These are phyloP conservation scores for Martes flavigula DNA, from an alignment of 2,797 vertebrate genomes.

Conservation along the genomic window DNA sequence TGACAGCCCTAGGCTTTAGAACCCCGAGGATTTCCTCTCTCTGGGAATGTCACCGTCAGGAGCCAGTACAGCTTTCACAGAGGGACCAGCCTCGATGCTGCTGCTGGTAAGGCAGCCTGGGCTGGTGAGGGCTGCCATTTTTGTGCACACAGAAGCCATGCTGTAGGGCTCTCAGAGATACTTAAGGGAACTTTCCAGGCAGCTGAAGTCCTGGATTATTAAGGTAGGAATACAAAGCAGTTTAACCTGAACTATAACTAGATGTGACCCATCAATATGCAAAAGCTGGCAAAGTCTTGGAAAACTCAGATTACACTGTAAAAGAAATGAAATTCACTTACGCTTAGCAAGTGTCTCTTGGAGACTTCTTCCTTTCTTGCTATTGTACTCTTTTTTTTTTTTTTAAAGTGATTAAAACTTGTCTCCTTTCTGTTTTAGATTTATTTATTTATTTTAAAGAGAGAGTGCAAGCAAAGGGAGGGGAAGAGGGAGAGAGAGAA, in stretches of 20 bases:
- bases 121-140: neutral
- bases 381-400: neutral
- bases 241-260: neutral
- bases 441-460: neutral
- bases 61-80: neutral
- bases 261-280: neutral
- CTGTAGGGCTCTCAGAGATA: neutral
- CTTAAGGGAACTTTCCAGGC: neutral
- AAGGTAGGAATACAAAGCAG: neutral
- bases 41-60: neutral
- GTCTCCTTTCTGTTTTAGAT: neutral
- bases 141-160: too few species aligned
- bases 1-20: neutral
- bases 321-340: neutral
- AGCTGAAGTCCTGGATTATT: neutral
- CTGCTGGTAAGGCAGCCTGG: neutral
- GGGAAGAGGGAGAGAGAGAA: neutral
- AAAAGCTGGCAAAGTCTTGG: neutral
- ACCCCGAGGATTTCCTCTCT: neutral
- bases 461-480: neutral
- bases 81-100: accelerated
- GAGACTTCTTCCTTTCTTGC: neutral
- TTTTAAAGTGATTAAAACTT: neutral
- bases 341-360: neutral
- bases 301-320: neutral